Evolutionary conservation across 1,140 invertebrate species (phyloP).

Genomic region (Hormaphis cornu): DNA sequence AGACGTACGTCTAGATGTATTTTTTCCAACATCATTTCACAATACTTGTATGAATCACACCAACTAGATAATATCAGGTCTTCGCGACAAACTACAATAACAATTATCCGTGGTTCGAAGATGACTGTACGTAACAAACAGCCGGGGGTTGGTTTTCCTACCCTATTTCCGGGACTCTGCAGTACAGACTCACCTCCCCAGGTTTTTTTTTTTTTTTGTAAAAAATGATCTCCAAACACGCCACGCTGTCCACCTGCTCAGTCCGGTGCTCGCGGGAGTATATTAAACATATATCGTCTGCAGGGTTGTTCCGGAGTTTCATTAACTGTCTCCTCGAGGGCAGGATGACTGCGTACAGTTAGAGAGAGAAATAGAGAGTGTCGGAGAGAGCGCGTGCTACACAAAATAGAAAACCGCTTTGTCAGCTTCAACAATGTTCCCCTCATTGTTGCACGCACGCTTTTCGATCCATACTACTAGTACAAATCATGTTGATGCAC

Average conservation of each 20-base stretch:
- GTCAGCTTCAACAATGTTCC: constrained; percentile 22
- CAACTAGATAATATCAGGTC: no score
- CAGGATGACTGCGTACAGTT: background rate
- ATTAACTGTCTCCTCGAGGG: constrained; percentile 16
- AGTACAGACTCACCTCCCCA: no score
- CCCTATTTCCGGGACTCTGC: background rate
- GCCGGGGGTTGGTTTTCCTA: background rate
- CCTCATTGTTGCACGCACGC: background rate
- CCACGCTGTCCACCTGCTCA: constrained; percentile 14
- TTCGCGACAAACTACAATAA: no score
- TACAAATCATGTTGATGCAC: background rate
- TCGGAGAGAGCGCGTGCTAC: background rate
- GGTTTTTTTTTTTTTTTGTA: background rate
- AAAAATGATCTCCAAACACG: constrained; percentile 23
- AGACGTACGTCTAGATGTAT: no score
- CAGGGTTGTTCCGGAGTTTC: background rate
- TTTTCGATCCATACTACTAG: background rate
- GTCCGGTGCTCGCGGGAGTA: no score
- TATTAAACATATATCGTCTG: no score
- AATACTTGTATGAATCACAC: no score
- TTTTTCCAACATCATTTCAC: no score
- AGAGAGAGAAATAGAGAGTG: background rate
- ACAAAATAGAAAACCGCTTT: constrained; percentile 16
- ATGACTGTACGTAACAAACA: no score
- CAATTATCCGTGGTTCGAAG: no score